Percentiles rank a stretch among this genome's conserved stretches.
Conservation (phyloP, 1,140 invertebrate genomes). For the Drosophila hydei region DNA sequence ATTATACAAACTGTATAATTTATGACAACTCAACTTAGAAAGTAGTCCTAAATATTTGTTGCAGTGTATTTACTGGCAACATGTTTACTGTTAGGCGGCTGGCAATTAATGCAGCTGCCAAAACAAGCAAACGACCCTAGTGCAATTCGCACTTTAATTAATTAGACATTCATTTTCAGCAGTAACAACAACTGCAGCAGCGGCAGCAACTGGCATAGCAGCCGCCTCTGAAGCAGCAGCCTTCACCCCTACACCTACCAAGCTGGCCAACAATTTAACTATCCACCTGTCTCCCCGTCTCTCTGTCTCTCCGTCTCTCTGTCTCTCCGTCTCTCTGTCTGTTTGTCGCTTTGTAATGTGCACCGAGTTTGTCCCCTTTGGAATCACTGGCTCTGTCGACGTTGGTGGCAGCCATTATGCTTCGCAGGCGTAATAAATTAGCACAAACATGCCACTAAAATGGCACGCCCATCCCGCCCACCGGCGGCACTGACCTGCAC, state of each 20-base stretch:
- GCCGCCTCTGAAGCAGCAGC: constrained; percentile 15
- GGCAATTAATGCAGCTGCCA: constrained; percentile 66
- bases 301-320: neutral
- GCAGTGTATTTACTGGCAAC: constrained; percentile 25
- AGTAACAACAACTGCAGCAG: constrained; percentile 8
- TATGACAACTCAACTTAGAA: no score
- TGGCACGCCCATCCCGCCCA: constrained; percentile 59
- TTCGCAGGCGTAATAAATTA: constrained; percentile 79
- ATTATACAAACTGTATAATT: no score
- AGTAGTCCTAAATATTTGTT: neutral
- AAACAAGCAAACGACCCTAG: constrained; percentile 47
- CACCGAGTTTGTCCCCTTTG: constrained; percentile 37
- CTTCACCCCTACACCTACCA: neutral
- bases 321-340: neutral
- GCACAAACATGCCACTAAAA: constrained; percentile 80
- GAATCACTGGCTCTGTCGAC: constrained; percentile 12
- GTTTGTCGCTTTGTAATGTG: constrained; percentile 33
- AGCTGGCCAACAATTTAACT: constrained; percentile 5
- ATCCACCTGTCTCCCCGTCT: constrained; percentile 13
- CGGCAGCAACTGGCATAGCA: constrained; percentile 11
- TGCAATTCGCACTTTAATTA: constrained; percentile 78
- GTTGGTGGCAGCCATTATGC: constrained; percentile 61
- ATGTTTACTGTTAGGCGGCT: constrained; percentile 48
- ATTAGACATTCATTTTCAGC: constrained; percentile 78
- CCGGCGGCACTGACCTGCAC: constrained; percentile 50